A percentile compares a stretch with the other conserved stretches of the same genome.
phyloP scores from a whole-genome alignment of 2,888 invertebrate species.

The Chrysolina oricalcia region DNA sequence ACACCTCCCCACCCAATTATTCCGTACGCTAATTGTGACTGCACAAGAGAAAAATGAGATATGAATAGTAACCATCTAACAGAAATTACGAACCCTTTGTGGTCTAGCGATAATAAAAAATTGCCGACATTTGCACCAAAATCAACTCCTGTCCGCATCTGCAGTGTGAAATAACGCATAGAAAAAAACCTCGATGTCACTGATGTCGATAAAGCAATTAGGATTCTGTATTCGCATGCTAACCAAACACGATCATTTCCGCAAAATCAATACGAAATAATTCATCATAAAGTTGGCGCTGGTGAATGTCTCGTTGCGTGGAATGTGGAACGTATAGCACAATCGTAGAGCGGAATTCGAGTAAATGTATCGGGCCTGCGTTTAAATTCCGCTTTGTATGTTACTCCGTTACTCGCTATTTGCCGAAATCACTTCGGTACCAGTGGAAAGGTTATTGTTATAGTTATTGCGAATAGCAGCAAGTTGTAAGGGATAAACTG shows the following conservation, averaged over 20 bases:
- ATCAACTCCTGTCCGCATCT: not conserved
- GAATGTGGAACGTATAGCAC: constrained; percentile 13
- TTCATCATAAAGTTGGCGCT: constrained; percentile 16
- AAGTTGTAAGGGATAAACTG: not conserved
- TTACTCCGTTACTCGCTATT: not conserved
- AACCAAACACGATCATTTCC: constrained; percentile 9
- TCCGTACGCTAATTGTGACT: too few species aligned
- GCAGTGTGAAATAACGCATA: not conserved
- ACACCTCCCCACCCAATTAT: too few species aligned
- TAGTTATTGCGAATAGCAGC: constrained; percentile 7
- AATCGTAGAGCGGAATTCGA: not conserved
- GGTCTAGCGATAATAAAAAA: not conserved
- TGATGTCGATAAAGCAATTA: constrained; percentile 20
- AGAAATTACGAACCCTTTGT: not conserved
- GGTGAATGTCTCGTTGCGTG: constrained; percentile 9
- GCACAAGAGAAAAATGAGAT: too few species aligned
- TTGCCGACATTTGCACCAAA: not conserved
- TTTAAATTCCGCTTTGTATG: constrained; percentile 18
- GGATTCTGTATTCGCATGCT: constrained; percentile 1
- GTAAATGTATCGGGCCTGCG: constrained; percentile 3
- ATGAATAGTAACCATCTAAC: too few species aligned
- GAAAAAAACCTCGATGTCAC: not conserved
- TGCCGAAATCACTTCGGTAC: not conserved
- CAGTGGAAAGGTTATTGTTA: constrained; percentile 6
- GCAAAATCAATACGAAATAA: constrained; percentile 19